Percentiles rank a stretch among this genome's conserved stretches.
These are phyloP conservation scores for Phalacrocorax aristotelis DNA, from an alignment of 2,113 vertebrate species.

Conservation along the genomic window DNA sequence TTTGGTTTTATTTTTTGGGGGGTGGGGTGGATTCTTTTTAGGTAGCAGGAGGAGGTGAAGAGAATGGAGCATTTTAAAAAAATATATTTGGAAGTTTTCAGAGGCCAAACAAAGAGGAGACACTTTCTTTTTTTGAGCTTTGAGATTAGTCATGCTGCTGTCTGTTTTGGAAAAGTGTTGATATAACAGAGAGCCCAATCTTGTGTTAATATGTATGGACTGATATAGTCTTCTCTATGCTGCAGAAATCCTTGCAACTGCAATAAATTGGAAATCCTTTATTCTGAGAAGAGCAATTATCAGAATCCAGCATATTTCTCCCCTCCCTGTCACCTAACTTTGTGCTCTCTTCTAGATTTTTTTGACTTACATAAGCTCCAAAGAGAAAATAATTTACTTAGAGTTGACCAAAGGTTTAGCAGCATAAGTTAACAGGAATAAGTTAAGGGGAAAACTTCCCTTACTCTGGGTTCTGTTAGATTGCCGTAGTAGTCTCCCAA, in stretches of 20 bases:
- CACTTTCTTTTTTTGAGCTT: constrained; percentile 24
- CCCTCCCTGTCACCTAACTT: neutral
- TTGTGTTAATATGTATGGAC: constrained; percentile 46
- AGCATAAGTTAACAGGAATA: neutral
- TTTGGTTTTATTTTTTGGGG: neutral
- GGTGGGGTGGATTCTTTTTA: neutral
- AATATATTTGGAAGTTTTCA: constrained; percentile 37
- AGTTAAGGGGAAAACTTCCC: neutral
- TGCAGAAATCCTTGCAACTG: constrained; percentile 42
- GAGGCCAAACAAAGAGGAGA: constrained; percentile 9
- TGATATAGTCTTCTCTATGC: neutral
- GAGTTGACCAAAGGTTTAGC: neutral
- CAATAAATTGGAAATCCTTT: constrained; percentile 49
- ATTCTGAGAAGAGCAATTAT: constrained; percentile 55
- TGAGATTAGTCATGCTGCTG: constrained; percentile 61
- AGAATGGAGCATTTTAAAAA: neutral
- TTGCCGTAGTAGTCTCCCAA: neutral
- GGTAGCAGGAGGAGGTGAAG: neutral
- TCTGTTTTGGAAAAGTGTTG: constrained; percentile 44
- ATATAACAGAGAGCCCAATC: constrained; percentile 52
- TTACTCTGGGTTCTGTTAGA: neutral
- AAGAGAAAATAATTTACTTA: constrained; percentile 22
- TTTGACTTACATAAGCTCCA: neutral
- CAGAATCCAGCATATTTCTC: constrained; percentile 40
- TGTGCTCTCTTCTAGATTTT: neutral